Conservation (phyloP, 2,113 vertebrate genomes). For the Puffinus mauretanicus region DNA sequence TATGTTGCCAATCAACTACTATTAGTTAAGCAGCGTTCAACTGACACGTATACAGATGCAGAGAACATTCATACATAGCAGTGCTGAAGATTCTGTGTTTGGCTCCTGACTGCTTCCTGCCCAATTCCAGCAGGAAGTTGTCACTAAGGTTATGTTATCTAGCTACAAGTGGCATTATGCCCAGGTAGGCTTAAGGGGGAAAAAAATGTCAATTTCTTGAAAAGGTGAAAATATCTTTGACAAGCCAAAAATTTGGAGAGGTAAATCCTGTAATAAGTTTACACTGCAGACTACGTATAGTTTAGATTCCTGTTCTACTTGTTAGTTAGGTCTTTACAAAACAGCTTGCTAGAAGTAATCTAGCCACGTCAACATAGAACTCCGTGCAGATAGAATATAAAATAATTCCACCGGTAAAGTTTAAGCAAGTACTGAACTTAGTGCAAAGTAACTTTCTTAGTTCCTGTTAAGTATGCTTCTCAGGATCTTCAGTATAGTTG, state of each 20-base stretch:
- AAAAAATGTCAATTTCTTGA: neutral
- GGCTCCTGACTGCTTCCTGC: neutral
- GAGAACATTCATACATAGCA: neutral
- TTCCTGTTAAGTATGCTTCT: neutral
- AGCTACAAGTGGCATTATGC: neutral
- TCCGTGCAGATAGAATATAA: neutral
- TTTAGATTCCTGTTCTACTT: neutral
- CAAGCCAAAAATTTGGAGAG: neutral
- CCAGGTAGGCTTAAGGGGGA: neutral
- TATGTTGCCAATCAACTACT: slow-evolving; percentile 55
- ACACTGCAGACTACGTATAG: neutral
- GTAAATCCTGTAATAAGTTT: neutral
- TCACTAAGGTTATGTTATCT: neutral
- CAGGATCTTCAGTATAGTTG: neutral
- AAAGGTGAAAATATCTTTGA: neutral
- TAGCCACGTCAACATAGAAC: neutral
- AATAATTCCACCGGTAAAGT: neutral
- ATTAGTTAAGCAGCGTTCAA: slow-evolving; percentile 15
- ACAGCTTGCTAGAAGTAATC: neutral
- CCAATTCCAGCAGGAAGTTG: neutral
- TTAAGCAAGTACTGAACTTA: neutral
- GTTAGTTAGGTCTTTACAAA: neutral
- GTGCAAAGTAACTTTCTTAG: neutral
- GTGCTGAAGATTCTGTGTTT: neutral
- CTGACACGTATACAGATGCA: neutral